phyloP scores from a whole-genome alignment of 2,113 vertebrate species.

The Platysternon megacephalum region DNA sequence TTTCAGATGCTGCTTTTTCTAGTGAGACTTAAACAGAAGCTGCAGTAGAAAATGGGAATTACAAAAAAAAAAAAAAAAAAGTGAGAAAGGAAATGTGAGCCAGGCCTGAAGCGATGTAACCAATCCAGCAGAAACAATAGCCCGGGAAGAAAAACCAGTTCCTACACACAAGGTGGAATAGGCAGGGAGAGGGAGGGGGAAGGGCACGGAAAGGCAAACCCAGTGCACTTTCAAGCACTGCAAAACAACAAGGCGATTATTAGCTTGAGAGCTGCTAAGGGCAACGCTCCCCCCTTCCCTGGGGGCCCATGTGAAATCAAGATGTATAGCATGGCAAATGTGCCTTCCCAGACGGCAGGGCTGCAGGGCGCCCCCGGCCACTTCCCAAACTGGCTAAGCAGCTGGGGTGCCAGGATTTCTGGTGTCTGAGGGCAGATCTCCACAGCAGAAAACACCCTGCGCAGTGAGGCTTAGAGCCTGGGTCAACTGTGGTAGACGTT shows the following conservation, averaged over 20 bases:
- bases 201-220: slow-evolving; percentile 2
- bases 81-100: slow-evolving; percentile 77
- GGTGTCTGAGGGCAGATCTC: background rate
- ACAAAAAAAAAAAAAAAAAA: slow-evolving; percentile 11
- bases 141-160: slow-evolving; percentile 78
- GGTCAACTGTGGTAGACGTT: background rate
- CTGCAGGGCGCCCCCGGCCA: background rate
- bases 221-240: background rate
- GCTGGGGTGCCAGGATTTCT: background rate
- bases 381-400: background rate
- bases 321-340: background rate
- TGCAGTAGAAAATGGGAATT: background rate
- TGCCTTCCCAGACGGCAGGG: background rate
- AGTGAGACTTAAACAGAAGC: background rate
- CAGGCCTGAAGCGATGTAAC: slow-evolving; percentile 70
- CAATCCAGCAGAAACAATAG: slow-evolving; percentile 75
- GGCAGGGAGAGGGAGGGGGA: slow-evolving; percentile 43
- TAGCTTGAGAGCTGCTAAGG: background rate
- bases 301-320: background rate
- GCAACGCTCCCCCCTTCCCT: background rate
- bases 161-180: slow-evolving; percentile 51
- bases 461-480: background rate
- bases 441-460: background rate
- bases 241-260: background rate
- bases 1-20: background rate